Conservation (phyloP, 2,888 invertebrate genomes). For the Craniophora ligustri region DNA sequence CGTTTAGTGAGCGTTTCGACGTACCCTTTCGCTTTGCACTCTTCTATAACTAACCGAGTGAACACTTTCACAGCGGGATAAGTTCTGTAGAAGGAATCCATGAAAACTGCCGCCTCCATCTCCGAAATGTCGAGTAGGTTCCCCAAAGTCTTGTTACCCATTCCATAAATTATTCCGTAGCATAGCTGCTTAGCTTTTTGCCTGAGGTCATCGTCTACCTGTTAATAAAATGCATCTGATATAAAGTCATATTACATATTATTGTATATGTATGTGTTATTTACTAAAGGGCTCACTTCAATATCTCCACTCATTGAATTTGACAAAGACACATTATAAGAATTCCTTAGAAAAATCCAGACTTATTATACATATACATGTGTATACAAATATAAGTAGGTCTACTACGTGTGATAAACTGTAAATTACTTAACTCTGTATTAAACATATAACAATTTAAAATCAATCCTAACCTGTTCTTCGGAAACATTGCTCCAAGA, state of each 20-base stretch:
- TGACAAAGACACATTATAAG: no score
- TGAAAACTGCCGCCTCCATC: slow-evolving; percentile 93
- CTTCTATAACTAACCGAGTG: slow-evolving; percentile 84
- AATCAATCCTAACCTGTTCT: slow-evolving; percentile 84
- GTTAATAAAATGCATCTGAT: no score
- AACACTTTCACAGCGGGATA: slow-evolving; percentile 92
- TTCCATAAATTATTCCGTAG: slow-evolving; percentile 99
- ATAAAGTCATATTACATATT: no score
- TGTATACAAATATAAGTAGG: no score
- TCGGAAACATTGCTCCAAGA: slow-evolving; percentile 93
- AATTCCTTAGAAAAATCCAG: no score
- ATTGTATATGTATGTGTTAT: no score
- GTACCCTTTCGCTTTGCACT: slow-evolving; percentile 92
- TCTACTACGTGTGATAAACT: no score
- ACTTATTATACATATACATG: no score
- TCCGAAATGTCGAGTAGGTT: slow-evolving; percentile 94
- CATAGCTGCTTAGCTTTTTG: slow-evolving; percentile 97
- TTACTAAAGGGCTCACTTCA: no score
- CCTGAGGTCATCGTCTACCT: slow-evolving; percentile 92
- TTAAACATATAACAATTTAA: not conserved
- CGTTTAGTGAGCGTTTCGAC: slow-evolving; percentile 95
- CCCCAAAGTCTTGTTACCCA: slow-evolving; percentile 95
- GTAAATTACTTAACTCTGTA: no score
- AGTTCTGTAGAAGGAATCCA: slow-evolving; percentile 93
- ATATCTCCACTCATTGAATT: no score